phyloP scores from a whole-genome alignment of 2,888 invertebrate genomes.

The Lycaena phlaeas region DNA sequence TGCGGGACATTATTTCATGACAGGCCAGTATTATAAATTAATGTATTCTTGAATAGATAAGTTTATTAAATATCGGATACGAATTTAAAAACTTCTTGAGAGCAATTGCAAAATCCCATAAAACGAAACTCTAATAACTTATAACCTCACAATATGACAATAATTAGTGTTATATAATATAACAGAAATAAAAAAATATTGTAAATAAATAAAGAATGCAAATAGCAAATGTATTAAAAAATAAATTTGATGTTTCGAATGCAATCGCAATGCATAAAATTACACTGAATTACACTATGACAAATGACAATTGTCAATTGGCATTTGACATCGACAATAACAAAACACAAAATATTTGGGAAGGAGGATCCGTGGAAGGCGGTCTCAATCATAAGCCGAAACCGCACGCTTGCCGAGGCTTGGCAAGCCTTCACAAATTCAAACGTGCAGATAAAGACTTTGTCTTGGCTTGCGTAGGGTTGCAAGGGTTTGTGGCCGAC shows the following conservation, averaged over 20 bases:
- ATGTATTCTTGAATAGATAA: not conserved
- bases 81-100: not conserved
- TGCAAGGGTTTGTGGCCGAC: too few relatives aligned
- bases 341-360: too few relatives aligned
- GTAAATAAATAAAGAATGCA: not conserved
- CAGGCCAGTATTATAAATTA: slow-evolving; percentile 20
- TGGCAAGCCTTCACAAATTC: too few relatives aligned
- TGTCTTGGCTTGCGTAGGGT: too few relatives aligned
- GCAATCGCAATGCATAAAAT: not conserved
- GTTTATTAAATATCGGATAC: not conserved
- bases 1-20: slow-evolving; percentile 63
- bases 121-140: not conserved
- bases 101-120: not conserved
- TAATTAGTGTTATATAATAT: not conserved
- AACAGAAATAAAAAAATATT: not conserved
- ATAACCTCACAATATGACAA: not conserved
- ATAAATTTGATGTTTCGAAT: not conserved
- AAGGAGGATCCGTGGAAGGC: too few relatives aligned
- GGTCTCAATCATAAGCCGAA: too few relatives aligned
- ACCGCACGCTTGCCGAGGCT: too few relatives aligned
- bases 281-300: not conserved
- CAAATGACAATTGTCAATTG: not conserved
- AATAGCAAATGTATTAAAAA: not conserved
- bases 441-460: too few relatives aligned
- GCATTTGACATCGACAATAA: not conserved